Base-by-base conservation (phyloP, 2,113 vertebrate genomes). In the Steatornis caripensis region DNA sequence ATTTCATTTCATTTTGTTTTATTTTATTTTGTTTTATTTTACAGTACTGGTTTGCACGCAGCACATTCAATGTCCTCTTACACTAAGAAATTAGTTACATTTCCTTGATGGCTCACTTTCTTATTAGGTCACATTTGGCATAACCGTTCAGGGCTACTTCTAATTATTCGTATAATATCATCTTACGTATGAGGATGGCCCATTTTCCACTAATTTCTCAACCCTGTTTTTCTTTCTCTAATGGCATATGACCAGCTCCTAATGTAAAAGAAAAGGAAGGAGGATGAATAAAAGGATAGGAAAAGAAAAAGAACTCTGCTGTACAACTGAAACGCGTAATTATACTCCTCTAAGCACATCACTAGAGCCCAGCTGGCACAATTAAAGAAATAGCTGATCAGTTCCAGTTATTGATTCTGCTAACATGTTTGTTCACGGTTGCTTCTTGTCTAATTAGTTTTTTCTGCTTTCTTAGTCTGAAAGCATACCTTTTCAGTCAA, bases 311-410 rank as follows among this genome's bases (percentile, higher is more conserved):
- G 87, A 65, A 81, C 91, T 97, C 94, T 95, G 96, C 95, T 88
- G 86, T 88, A 93, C 90, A 79, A 91, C 97, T 13, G 12, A 96
- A 97, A 92, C 9, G 41, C 87, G 92, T 97, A 98, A 98, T 98
- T 98, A 98, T 90, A 96, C 92, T 98, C 97, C 92, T 96, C 96
- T 97, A 94, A 98, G 97, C 98, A 95, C 96, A 97, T 98, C 87
- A 10, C 84, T 39, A 96, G 93, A 75, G 89, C 94, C 98, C 98
- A 98, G 98, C 98, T 98, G 98, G 98, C 94, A 97, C 98, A 98
- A 98, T 98, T 98, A 98, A 98, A 98, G 98, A 98, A 98, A 98
- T 97, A 98, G 98, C 98, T 98, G 98, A 98, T 98, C 98, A 98
- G 98, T 98, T 98, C 98, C 98, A 98, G 98, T 97, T 98, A 98